Evolutionary conservation across 35 echinoderm and acorn worm species (phyloP).

Genomic region (Apostichopus parvimensis): DNA sequence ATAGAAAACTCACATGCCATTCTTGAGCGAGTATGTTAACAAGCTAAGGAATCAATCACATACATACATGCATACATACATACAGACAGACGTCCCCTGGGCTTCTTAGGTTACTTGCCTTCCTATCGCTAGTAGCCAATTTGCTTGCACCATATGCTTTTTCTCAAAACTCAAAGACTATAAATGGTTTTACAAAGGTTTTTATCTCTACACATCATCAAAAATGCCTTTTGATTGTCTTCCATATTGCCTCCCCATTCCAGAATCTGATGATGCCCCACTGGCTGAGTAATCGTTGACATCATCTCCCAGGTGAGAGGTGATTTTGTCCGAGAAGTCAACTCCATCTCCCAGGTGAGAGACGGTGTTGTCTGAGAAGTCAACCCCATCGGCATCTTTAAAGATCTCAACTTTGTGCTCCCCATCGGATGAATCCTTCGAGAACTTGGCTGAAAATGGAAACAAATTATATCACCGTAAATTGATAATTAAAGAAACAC

Average conservation of each 20-base stretch:
- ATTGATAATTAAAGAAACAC: no score
- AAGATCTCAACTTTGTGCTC: slow-evolving; percentile 82
- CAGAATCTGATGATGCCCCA: slow-evolving; percentile 29
- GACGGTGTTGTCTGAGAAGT: slow-evolving; percentile 81
- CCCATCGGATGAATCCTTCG: slow-evolving; percentile 50
- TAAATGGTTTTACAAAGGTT: no score
- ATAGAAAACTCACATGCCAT: no score
- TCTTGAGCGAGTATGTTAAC: no score
- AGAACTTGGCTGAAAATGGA: slow-evolving; percentile 79
- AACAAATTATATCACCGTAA: no score
- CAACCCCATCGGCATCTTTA: slow-evolving; percentile 74
- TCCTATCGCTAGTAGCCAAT: no score
- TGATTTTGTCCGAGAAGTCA: slow-evolving; percentile 41
- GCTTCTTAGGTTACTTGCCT: no score
- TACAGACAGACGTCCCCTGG: no score
- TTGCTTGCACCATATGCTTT: no score
- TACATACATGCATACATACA: no score
- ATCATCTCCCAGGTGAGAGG: slow-evolving; percentile 63
- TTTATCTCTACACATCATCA: slow-evolving; percentile 62
- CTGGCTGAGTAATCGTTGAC: slow-evolving; percentile 49
- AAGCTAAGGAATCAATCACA: no score
- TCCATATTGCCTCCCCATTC: slow-evolving; percentile 49
- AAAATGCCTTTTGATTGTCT: slow-evolving; percentile 63
- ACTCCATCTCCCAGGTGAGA: slow-evolving; percentile 65
- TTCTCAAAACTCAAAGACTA: no score